Percentiles rank a stretch among this genome's conserved stretches.
These are phyloP conservation scores for Apostichopus japonicus DNA, from an alignment of 35 echinoderm and acorn worm genomes.

Conservation along the genomic window DNA sequence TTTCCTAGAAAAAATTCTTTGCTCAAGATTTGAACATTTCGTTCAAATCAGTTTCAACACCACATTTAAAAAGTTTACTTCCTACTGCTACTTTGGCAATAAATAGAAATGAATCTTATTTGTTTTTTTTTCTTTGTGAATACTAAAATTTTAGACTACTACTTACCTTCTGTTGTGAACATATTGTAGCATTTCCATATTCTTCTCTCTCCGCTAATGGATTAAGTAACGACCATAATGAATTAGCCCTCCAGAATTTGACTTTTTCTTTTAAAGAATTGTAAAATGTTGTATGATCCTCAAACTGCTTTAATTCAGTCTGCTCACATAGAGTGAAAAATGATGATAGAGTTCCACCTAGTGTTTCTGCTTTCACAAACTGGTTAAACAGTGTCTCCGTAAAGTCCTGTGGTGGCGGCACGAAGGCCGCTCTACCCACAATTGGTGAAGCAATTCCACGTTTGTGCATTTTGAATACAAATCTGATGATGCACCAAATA, in stretches of 20 bases:
- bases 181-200: conserved; percentile 7
- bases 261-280: conserved; percentile 19
- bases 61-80: too few species aligned
- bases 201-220: conserved; percentile 26
- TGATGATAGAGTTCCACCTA: background rate
- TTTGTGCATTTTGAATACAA: background rate
- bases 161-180: conserved; percentile 9
- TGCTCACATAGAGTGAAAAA: conserved; percentile 27
- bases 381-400: conserved; percentile 44
- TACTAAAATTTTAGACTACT: too few species aligned
- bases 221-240: conserved; percentile 24
- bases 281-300: background rate
- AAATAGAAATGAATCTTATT: too few species aligned
- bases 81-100: too few species aligned
- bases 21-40: background rate
- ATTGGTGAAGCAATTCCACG: conserved; percentile 14
- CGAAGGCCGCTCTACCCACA: conserved; percentile 13
- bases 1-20: too few species aligned
- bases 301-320: background rate
- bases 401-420: conserved; percentile 37
- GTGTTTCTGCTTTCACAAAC: conserved; percentile 24
- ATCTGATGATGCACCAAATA: background rate
- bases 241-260: background rate
- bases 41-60: too few species aligned
- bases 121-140: too few species aligned